These are phyloP conservation scores for Matsumyia berberina DNA, from an alignment of 2,888 invertebrate species.

Conservation along the genomic window DNA sequence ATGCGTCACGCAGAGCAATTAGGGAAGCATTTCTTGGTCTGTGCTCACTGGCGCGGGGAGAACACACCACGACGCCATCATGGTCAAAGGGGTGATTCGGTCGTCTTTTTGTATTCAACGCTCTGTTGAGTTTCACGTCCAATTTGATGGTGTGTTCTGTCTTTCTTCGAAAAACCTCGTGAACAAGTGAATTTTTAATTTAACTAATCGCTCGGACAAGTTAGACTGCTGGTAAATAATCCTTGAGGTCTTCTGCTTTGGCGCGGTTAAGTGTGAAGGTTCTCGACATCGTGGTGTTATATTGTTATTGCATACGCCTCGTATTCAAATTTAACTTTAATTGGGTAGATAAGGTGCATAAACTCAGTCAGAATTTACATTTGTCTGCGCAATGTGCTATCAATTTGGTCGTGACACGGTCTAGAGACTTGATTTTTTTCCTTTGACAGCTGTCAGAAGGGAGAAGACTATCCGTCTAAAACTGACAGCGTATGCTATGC, in stretches of 20 bases:
- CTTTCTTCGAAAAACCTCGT: constrained; percentile 23
- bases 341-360: neutral
- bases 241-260: constrained; percentile 52
- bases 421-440: neutral
- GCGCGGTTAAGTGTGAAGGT: constrained; percentile 56
- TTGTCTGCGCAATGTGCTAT: neutral
- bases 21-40: constrained; percentile 66
- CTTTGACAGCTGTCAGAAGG: too few relatives aligned
- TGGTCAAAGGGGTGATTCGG: constrained; percentile 42
- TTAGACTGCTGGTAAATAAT: constrained; percentile 31
- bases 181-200: constrained; percentile 51
- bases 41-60: constrained; percentile 63
- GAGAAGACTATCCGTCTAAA: too few relatives aligned
- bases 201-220: constrained; percentile 33
- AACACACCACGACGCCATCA: constrained; percentile 12
- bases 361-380: neutral
- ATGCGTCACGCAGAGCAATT: constrained; percentile 70
- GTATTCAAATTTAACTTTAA: neutral
- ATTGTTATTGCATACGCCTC: neutral
- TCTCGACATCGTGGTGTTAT: constrained; percentile 30
- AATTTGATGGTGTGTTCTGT: constrained; percentile 22
- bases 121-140: constrained; percentile 48
- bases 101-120: constrained; percentile 58
- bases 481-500: too few relatives aligned
- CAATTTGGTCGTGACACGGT: constrained; percentile 11